phyloP scores from a whole-genome alignment of 2,888 invertebrate genomes.

The Pyralis farinalis region DNA sequence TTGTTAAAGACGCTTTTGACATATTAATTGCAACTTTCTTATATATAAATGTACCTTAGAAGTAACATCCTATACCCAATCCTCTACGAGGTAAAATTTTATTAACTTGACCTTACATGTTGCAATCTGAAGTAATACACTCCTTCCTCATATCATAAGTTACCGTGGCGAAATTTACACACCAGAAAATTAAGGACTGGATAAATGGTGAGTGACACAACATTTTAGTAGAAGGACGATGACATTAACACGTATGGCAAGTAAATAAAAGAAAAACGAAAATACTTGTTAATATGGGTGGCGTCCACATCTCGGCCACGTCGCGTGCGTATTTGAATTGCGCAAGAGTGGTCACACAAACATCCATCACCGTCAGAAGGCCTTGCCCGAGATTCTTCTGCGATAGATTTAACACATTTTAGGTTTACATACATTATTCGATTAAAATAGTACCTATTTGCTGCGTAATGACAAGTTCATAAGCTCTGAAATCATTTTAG shows the following conservation, averaged over 20 bases:
- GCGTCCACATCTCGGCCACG: slow-evolving; percentile 26
- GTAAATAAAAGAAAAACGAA: slow-evolving; percentile 57
- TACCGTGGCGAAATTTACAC: slow-evolving; percentile 4
- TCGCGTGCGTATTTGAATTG: slow-evolving; percentile 34
- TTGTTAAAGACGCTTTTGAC: too few species aligned
- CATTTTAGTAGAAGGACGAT: slow-evolving; percentile 41
- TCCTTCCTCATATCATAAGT: slow-evolving; percentile 4
- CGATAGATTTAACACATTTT: slow-evolving; percentile 11
- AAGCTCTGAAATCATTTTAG: too few species aligned
- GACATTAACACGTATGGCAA: slow-evolving; percentile 44
- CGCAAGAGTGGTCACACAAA: slow-evolving; percentile 52
- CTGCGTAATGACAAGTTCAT: too few species aligned
- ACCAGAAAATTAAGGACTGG: slow-evolving; percentile 5
- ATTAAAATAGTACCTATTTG: too few species aligned
- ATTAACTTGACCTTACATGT: slow-evolving; percentile 3
- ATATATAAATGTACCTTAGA: background rate
- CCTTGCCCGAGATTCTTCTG: slow-evolving; percentile 73
- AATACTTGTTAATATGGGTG: slow-evolving; percentile 40
- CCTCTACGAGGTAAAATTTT: background rate
- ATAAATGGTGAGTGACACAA: slow-evolving; percentile 3
- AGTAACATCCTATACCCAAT: background rate
- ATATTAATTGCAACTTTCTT: background rate
- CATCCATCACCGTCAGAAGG: slow-evolving; percentile 56
- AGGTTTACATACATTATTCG: too few species aligned
- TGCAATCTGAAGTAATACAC: slow-evolving; percentile 3